phyloP scores from a whole-genome alignment of 2,888 invertebrate genomes.

The Pardosa pseudoannulata region DNA sequence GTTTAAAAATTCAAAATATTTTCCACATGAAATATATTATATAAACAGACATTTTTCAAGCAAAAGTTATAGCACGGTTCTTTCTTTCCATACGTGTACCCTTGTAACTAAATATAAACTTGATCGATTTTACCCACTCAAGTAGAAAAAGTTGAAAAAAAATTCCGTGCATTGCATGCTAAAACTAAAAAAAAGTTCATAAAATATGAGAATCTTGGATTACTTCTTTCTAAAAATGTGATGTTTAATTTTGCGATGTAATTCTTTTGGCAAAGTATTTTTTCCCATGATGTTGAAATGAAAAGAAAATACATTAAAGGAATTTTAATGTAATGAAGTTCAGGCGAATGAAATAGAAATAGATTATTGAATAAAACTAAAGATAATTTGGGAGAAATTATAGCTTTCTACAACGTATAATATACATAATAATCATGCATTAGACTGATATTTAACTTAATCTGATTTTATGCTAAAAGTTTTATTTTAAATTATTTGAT shows the following conservation, averaged over 20 bases:
- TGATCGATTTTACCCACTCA: conserved; percentile 7
- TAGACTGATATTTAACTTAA: no score
- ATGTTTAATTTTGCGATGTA: not conserved
- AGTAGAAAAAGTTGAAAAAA: conserved; percentile 2
- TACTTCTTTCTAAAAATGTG: not conserved
- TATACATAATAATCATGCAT: no score
- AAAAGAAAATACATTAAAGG: no score
- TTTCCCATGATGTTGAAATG: no score
- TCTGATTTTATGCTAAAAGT: no score
- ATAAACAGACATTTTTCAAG: no score
- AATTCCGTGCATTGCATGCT: not conserved
- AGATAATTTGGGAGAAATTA: no score
- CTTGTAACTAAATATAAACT: conserved; percentile 12
- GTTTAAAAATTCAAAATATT: not conserved
- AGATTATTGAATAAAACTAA: no score
- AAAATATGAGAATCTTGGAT: not conserved
- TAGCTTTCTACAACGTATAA: no score
- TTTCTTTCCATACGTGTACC: not conserved
- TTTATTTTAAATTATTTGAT: no score
- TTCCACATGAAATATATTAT: not conserved
- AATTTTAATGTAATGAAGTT: no score
- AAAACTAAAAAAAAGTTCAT: not conserved
- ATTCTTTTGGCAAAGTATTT: not conserved
- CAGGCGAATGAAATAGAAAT: no score
- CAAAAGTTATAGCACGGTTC: not conserved